Base-by-base conservation (phyloP, 2,113 vertebrate species). In the Bos javanicus region DNA sequence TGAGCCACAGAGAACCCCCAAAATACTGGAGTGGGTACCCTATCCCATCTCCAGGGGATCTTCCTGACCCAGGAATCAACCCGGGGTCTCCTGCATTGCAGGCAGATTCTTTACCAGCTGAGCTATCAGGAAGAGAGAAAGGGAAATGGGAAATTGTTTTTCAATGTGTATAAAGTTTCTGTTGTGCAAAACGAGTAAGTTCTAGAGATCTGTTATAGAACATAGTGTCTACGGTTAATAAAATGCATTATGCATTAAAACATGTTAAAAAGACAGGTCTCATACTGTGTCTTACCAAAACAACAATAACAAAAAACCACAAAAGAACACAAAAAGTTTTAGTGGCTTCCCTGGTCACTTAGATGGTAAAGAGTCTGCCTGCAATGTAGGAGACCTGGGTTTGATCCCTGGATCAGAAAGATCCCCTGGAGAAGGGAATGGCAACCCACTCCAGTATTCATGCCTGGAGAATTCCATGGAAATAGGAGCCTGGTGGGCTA, bases 121-220 rank as follows among this genome's bases (percentile, higher is more conserved):
- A 71, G 10, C n/a, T 39, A 71, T 71, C 0, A 0, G n/a, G n/a
- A 71, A 23, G 10, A 17, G 23, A 13, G 23, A 36, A 76, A 33
- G 28, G 15, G 52, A 85, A 74, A 86, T 48, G 16, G 33, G 13
- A 4, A 74, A n/a, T 26, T 74, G 21, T 50, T 76, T 86, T 59
- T 28, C 30, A 48, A 60, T 30, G 52, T 83, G 52, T 19, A 76
- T 21, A 23, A 86, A 28, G 16, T 60, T 56, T 85, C 11, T 60
- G 2, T 50, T 36, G 50, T 6, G 52, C 39, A 59, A 76, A 25
- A 86, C 59, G 52, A 93, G 2, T 36, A 87, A 60, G 43, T 59
- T 86, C 43, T 50, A 50, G 67, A 78, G 11, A 76, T 15, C 33
- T 39, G 8, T 12, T 39, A n/a, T 39, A 60, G 5, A 36, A 30